Conservation (phyloP, 2,888 invertebrate species). For the Argyresthia goedartella region DNA sequence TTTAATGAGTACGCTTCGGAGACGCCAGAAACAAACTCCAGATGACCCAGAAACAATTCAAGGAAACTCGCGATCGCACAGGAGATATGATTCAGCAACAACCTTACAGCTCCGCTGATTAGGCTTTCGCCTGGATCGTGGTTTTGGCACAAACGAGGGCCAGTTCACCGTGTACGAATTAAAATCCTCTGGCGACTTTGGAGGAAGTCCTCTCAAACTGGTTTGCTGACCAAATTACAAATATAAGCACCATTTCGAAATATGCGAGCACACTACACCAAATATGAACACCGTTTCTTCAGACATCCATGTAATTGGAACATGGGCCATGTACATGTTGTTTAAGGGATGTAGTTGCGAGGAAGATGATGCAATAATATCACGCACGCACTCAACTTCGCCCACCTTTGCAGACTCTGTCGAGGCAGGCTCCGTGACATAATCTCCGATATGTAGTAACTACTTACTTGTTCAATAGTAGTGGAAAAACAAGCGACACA, state of each 20-base stretch:
- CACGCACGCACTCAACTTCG: background rate
- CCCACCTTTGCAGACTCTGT: background rate
- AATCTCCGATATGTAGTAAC: background rate
- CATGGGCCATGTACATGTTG: background rate
- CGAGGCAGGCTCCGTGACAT: background rate
- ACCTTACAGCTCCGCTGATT: background rate
- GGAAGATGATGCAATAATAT: background rate
- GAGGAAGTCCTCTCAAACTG: background rate
- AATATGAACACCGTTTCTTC: background rate
- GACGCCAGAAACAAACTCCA: background rate
- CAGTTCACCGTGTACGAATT: background rate
- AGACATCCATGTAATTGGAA: background rate
- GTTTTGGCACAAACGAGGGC: background rate
- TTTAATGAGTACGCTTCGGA: constrained; percentile 9
- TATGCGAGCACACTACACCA: background rate
- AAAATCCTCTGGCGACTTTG: background rate
- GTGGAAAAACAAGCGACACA: constrained; percentile 2
- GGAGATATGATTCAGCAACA: background rate
- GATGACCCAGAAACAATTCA: constrained; percentile 1
- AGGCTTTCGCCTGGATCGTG: background rate
- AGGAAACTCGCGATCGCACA: constrained; percentile 2
- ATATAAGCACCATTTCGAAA: background rate
- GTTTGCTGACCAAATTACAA: background rate
- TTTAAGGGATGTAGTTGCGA: background rate
- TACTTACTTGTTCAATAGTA: background rate